phyloP scores from a whole-genome alignment of 1,140 invertebrate species.

The Monomorium pharaonis region DNA sequence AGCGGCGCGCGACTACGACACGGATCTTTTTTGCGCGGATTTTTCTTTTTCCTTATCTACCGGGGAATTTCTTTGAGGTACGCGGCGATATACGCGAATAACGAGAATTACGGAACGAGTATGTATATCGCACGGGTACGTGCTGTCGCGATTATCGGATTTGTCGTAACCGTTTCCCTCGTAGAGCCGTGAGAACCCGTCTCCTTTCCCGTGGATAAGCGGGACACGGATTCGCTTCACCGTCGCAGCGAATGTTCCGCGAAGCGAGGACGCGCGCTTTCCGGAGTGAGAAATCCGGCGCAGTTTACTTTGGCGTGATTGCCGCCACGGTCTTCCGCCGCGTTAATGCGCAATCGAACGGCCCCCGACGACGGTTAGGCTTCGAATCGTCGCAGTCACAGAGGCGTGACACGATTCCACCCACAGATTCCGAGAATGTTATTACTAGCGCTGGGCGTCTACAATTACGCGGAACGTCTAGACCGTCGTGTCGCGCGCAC shows the following conservation, averaged over 20 bases:
- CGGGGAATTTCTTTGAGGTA: background rate
- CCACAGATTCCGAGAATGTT: constrained; percentile 55
- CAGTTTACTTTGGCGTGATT: constrained; percentile 46
- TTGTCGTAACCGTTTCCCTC: background rate
- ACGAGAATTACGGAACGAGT: no score
- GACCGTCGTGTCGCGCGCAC: background rate
- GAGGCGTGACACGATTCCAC: constrained; percentile 51
- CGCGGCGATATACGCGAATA: background rate
- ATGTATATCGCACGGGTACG: background rate
- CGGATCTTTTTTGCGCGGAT: no score
- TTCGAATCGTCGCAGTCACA: constrained; percentile 21
- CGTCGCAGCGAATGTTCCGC: constrained; percentile 8
- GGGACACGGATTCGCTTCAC: constrained; percentile 1
- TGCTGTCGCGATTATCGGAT: constrained; percentile 16
- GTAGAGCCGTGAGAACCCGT: constrained; percentile 6
- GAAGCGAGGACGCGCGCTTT: constrained; percentile 16
- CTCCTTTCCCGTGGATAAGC: background rate
- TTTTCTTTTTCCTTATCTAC: background rate
- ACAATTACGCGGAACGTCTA: constrained; percentile 32
- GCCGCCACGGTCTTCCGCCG: constrained; percentile 15
- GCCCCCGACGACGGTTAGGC: constrained; percentile 9
- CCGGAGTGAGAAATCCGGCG: constrained; percentile 29
- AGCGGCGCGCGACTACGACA: background rate
- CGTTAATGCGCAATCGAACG: constrained; percentile 46
- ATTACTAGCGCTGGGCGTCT: constrained; percentile 42